phyloP scores from a whole-genome alignment of 1,140 invertebrate genomes.

The Melitaea cinxia region DNA sequence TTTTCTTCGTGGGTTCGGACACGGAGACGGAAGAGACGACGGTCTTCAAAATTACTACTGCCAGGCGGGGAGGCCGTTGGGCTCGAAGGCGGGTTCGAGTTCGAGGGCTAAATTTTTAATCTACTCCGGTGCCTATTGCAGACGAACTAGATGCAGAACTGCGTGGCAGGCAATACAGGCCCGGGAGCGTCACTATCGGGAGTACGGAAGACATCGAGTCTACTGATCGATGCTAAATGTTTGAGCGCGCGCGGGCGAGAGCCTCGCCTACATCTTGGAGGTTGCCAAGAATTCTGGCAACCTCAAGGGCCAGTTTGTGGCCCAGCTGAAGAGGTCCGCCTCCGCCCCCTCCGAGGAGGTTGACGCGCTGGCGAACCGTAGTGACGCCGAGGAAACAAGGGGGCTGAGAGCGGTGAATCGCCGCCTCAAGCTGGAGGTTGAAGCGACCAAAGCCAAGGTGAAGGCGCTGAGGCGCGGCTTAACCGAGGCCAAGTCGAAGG shows the following conservation, averaged over 20 bases:
- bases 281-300: slow-evolving; percentile 15
- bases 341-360: neutral
- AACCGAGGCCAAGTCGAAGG: neutral
- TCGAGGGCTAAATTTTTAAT: too few species aligned
- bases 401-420: slow-evolving; percentile 11
- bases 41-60: too few species aligned
- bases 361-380: neutral
- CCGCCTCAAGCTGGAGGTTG: slow-evolving; percentile 3
- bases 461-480: neutral
- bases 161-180: too few species aligned
- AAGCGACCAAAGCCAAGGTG: slow-evolving; percentile 1
- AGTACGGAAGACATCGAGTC: too few species aligned
- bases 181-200: too few species aligned
- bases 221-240: too few species aligned
- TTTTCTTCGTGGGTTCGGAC: too few species aligned
- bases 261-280: neutral
- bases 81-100: too few species aligned
- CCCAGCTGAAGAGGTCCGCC: neutral
- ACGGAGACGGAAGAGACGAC: too few species aligned
- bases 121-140: too few species aligned
- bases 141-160: too few species aligned
- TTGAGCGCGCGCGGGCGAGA: neutral
- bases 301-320: slow-evolving; percentile 2
- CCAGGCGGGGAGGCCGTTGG: too few species aligned
- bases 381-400: slow-evolving; percentile 1